A percentile compares a stretch with the other conserved stretches of the same genome.
These are phyloP conservation scores for Selenia dentaria DNA, from an alignment of 2,888 invertebrate species.

Conservation along the genomic window DNA sequence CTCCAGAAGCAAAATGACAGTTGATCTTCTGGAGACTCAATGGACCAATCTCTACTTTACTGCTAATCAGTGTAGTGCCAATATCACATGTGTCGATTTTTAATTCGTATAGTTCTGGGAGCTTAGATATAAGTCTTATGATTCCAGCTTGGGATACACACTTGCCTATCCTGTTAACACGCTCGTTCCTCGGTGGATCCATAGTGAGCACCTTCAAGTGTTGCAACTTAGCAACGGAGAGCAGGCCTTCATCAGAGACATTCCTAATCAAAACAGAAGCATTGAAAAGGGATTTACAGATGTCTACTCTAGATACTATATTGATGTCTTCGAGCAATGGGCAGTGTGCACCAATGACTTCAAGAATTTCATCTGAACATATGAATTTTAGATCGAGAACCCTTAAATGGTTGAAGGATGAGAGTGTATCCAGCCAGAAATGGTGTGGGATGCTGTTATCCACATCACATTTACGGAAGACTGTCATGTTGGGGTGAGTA, in stretches of 20 bases:
- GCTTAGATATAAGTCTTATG: constrained; percentile 63
- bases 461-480: constrained; percentile 75
- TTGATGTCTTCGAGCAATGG: constrained; percentile 73
- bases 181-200: constrained; percentile 77
- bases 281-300: constrained; percentile 75
- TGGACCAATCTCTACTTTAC: constrained; percentile 62
- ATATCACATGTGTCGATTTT: constrained; percentile 79
- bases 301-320: constrained; percentile 76
- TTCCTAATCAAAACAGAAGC: constrained; percentile 76
- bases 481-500: constrained; percentile 72
- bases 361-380: constrained; percentile 78
- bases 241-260: constrained; percentile 74
- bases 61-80: constrained; percentile 72
- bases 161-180: constrained; percentile 67
- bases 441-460: constrained; percentile 71
- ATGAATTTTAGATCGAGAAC: constrained; percentile 78
- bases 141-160: constrained; percentile 77
- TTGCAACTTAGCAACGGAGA: constrained; percentile 65
- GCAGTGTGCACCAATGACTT: constrained; percentile 67
- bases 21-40: constrained; percentile 73
- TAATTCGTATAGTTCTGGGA: constrained; percentile 73
- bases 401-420: constrained; percentile 63
- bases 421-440: constrained; percentile 70
- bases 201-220: constrained; percentile 67
- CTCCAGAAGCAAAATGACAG: constrained; percentile 74